These are phyloP conservation scores for Thalpophila matura DNA, from an alignment of 2,888 invertebrate species.

Conservation along the genomic window DNA sequence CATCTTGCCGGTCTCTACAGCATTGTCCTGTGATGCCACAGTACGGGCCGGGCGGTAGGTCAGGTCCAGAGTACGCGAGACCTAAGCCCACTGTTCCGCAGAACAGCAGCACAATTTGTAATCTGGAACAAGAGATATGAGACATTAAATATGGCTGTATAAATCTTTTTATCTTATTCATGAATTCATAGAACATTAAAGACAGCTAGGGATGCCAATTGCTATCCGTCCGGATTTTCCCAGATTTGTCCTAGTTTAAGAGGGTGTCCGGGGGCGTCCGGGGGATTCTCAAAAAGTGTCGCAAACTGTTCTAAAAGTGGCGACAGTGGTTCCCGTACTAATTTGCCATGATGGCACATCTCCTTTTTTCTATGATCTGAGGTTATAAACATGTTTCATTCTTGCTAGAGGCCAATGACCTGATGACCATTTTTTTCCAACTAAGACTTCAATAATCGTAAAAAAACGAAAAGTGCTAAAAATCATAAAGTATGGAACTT, in stretches of 20 bases:
- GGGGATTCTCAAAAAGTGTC: too few relatives aligned
- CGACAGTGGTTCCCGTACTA: too few relatives aligned
- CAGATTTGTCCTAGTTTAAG: too few relatives aligned
- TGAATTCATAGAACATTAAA: too few relatives aligned
- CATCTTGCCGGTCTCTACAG: conserved; percentile 94
- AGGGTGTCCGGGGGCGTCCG: too few relatives aligned
- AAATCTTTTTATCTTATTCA: too few relatives aligned
- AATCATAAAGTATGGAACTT: conserved; percentile 20
- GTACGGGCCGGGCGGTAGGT: conserved; percentile 91
- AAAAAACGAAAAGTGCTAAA: conserved; percentile 30
- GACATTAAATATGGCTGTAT: conserved; percentile 5
- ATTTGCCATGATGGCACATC: too few relatives aligned
- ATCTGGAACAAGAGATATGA: conserved; percentile 70
- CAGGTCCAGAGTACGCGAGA: conserved; percentile 79
- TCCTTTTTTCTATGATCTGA: too few relatives aligned
- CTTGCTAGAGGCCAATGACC: background rate
- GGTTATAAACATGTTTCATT: background rate
- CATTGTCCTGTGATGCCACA: conserved; percentile 91
- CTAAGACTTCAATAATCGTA: conserved; percentile 18
- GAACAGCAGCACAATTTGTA: conserved; percentile 63
- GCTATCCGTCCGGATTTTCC: too few relatives aligned
- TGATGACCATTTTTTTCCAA: background rate
- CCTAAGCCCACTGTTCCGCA: conserved; percentile 61
- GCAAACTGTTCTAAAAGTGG: too few relatives aligned
- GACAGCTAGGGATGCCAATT: too few relatives aligned